Conservation (phyloP, 2,888 invertebrate genomes). For the Cantharis rufa region DNA sequence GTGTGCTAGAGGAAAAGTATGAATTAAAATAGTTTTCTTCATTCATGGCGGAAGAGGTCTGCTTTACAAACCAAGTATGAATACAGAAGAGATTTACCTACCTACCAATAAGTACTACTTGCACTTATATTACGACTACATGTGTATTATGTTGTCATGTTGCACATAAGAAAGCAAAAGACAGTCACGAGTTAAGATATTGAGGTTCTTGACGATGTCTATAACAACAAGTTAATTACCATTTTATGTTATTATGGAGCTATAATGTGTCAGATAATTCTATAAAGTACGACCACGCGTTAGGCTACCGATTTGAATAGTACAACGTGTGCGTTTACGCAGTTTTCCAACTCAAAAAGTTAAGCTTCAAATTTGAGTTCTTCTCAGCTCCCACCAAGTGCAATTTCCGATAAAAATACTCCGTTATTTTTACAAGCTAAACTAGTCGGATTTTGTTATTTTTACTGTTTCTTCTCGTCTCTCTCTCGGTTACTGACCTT, state of each 20-base stretch:
- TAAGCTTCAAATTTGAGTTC: conserved; percentile 18
- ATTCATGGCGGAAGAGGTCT: conserved; percentile 9
- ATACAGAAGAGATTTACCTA: conserved; percentile 21
- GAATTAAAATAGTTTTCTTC: conserved; percentile 8
- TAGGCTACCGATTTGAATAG: conserved; percentile 30
- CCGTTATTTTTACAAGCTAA: conserved; percentile 55
- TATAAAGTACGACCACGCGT: conserved; percentile 33
- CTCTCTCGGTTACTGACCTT: conserved; percentile 45
- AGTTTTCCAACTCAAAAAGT: background rate
- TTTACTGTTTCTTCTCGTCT: conserved; percentile 53
- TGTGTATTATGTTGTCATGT: conserved; percentile 20
- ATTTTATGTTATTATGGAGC: conserved; percentile 39
- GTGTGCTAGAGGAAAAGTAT: background rate
- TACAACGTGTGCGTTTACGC: conserved; percentile 16
- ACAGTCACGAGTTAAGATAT: conserved; percentile 3
- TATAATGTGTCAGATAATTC: conserved; percentile 38
- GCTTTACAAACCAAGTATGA: conserved; percentile 14
- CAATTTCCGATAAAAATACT: conserved; percentile 55
- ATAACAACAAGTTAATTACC: conserved; percentile 40
- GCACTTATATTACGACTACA: conserved; percentile 3
- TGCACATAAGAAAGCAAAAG: conserved; percentile 3
- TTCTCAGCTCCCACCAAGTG: conserved; percentile 18
- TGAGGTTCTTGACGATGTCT: conserved; percentile 23
- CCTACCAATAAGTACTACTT: conserved; percentile 6
- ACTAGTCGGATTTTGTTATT: conserved; percentile 55